These are phyloP conservation scores for Phenganax marumi DNA, from an alignment of 92 coral and sea anemone species.

Conservation along the genomic window DNA sequence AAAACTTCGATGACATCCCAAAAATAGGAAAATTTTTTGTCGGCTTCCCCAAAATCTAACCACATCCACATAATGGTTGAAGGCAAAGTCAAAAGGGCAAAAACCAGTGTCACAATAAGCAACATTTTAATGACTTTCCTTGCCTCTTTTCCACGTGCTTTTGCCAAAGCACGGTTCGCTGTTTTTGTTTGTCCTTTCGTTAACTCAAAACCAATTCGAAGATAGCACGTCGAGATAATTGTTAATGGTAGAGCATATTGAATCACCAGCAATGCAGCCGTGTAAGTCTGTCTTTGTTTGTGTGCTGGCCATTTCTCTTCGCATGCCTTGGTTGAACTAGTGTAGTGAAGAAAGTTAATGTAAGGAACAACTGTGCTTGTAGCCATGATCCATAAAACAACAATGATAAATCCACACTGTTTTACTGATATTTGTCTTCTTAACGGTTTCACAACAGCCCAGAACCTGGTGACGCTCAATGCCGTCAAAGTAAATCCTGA, in stretches of 20 bases:
- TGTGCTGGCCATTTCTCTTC: slow-evolving; percentile 71
- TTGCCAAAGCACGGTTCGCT: slow-evolving; percentile 66
- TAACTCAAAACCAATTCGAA: slow-evolving; percentile 75
- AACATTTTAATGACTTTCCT: slow-evolving; percentile 94
- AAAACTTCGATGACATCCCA: slow-evolving; percentile 77
- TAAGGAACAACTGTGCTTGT: slow-evolving; percentile 65
- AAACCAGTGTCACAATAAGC: slow-evolving; percentile 81
- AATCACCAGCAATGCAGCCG: slow-evolving; percentile 67
- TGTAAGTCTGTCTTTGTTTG: slow-evolving; percentile 68
- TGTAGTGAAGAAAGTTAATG: slow-evolving; percentile 52
- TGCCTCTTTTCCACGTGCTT: slow-evolving; percentile 84
- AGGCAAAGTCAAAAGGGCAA: slow-evolving; percentile 88
- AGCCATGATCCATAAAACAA: slow-evolving; percentile 67
- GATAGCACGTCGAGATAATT: slow-evolving; percentile 67
- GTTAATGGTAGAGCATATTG: slow-evolving; percentile 78
- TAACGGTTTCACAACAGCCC: slow-evolving; percentile 92
- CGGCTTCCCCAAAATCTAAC: slow-evolving; percentile 89
- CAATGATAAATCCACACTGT: slow-evolving; percentile 57
- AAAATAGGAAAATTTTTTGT: slow-evolving; percentile 59
- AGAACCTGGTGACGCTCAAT: slow-evolving; percentile 83
- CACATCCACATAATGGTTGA: slow-evolving; percentile 95
- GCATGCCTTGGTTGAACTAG: slow-evolving; percentile 56
- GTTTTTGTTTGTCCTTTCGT: slow-evolving; percentile 60
- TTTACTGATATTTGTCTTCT: slow-evolving; percentile 70
- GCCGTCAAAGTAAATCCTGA: slow-evolving; percentile 91